Evolutionary conservation across 2,113 vertebrate genomes (phyloP).

Genomic region (Chaetops frenatus): DNA sequence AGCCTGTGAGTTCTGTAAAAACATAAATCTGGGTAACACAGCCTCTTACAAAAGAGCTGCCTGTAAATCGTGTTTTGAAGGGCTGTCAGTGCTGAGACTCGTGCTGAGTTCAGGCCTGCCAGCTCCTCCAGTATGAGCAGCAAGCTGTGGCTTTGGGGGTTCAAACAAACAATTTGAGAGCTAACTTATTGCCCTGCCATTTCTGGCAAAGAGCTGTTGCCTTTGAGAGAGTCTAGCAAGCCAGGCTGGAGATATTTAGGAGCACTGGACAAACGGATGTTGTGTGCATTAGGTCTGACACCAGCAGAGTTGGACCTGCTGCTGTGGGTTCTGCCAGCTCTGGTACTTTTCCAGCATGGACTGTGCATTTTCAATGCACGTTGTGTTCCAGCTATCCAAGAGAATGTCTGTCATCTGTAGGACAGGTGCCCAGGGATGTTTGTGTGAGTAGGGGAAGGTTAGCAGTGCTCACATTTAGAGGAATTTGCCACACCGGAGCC

Average conservation of each 20-base stretch:
- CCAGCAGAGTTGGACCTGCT: not conserved
- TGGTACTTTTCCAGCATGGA: not conserved
- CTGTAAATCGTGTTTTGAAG: not conserved
- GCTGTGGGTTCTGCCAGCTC: not conserved
- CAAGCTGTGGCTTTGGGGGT: not conserved
- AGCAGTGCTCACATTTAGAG: not conserved
- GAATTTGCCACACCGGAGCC: not conserved
- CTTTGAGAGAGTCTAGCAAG: not conserved
- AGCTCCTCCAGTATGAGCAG: not conserved
- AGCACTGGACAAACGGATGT: not conserved
- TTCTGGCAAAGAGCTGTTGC: not conserved
- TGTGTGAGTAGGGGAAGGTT: not conserved
- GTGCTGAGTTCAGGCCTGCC: not conserved
- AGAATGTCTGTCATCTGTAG: not conserved
- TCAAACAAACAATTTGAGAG: not conserved
- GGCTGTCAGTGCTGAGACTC: not conserved
- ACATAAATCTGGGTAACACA: not conserved
- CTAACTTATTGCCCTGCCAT: not conserved
- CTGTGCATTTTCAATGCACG: rapidly evolving
- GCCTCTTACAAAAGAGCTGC: not conserved
- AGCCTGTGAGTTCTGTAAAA: not conserved
- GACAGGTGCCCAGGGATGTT: not conserved
- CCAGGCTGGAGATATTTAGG: not conserved
- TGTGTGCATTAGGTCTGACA: not conserved
- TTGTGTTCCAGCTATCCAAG: not conserved